Conservation (phyloP, 2,797 vertebrate species). For the Cetoscarus ocellatus region DNA sequence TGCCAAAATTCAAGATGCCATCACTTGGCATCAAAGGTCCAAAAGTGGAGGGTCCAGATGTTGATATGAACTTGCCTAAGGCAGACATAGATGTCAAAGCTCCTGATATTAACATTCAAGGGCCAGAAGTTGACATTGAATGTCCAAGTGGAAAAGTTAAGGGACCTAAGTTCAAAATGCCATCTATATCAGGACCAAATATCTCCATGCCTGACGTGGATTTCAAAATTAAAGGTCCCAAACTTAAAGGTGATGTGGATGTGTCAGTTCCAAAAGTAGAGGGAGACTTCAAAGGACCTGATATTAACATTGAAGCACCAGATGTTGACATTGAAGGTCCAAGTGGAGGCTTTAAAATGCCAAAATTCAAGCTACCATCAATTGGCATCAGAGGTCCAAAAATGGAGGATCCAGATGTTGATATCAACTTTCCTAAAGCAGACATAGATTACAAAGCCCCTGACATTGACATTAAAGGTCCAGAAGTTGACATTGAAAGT, state of each 20-base stretch:
- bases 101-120: too few relatives aligned
- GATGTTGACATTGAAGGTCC: neutral
- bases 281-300: neutral
- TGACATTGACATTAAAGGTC: constrained; percentile 23
- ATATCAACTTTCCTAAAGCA: too few relatives aligned
- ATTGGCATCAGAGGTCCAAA: neutral
- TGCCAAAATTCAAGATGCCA: neutral
- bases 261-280: constrained; percentile 9
- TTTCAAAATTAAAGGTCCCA: neutral
- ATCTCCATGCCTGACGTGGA: neutral
- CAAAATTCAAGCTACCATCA: neutral
- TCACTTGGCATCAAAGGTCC: neutral
- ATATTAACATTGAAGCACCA: neutral
- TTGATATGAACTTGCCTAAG: too few relatives aligned
- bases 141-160: too few relatives aligned
- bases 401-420: neutral
- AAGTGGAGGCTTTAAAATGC: neutral
- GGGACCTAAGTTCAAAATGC: too few relatives aligned
- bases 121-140: too few relatives aligned
- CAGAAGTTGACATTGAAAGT: constrained; percentile 31
- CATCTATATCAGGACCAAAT: neutral
- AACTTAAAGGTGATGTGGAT: constrained; percentile 24
- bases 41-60: neutral
- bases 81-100: too few relatives aligned
- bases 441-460: constrained; percentile 66